Evolutionary conservation across 2,797 vertebrate genomes (phyloP).

Genomic region (Lutjanus campechanus): DNA sequence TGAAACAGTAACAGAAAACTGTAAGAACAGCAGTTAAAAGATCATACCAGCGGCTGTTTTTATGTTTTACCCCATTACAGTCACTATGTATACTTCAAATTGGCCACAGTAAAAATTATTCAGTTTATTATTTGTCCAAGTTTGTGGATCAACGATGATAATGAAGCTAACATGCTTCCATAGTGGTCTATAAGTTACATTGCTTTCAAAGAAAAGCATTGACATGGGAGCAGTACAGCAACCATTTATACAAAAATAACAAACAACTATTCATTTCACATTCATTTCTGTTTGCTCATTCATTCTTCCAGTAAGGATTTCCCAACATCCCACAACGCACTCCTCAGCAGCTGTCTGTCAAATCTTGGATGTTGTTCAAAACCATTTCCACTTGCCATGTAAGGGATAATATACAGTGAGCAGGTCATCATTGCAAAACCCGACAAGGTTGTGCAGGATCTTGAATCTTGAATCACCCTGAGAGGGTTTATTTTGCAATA

Average conservation of each 20-base stretch:
- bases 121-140: neutral
- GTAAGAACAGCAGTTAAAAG: neutral
- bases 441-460: no score
- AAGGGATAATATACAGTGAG: no score
- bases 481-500: no score
- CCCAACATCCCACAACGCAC: neutral
- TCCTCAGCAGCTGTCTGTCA: neutral
- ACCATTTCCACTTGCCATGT: neutral
- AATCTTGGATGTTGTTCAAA: conserved; percentile 12
- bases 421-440: no score
- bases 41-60: neutral
- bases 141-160: neutral
- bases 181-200: neutral
- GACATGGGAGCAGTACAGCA: neutral
- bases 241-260: neutral
- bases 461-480: no score
- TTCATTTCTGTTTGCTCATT: conserved; percentile 12
- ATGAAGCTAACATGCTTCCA: neutral
- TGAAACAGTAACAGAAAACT: neutral
- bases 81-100: neutral
- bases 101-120: neutral
- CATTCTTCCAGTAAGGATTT: conserved; percentile 1
- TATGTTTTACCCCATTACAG: neutral
- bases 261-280: neutral
- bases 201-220: neutral